Evolutionary conservation across 2,888 invertebrate genomes (phyloP).

Genomic region (Sthenelais limicola): DNA sequence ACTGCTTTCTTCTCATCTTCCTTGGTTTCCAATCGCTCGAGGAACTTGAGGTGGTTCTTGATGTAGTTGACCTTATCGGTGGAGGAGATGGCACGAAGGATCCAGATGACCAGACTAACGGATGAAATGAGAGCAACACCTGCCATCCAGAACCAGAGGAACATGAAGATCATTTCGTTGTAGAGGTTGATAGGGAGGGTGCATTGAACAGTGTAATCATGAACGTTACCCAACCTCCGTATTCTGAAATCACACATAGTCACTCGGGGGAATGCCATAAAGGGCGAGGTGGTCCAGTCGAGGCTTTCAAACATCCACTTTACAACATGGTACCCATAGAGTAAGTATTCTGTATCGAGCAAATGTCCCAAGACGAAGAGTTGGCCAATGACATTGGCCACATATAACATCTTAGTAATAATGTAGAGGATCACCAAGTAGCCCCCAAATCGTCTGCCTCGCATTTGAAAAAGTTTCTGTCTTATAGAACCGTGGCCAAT

Average conservation of each 20-base stretch:
- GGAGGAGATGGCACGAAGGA: slow-evolving; percentile 31
- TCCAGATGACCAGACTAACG: slow-evolving; percentile 47
- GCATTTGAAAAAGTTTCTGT: no score
- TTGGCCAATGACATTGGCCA: slow-evolving; percentile 72
- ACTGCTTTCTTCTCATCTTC: slow-evolving; percentile 12
- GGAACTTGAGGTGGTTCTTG: slow-evolving; percentile 23
- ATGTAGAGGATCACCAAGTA: slow-evolving; percentile 73
- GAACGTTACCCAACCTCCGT: slow-evolving; percentile 67
- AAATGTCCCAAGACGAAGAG: slow-evolving; percentile 73
- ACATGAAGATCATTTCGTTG: slow-evolving; percentile 72
- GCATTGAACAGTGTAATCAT: slow-evolving; percentile 55
- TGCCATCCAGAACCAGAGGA: slow-evolving; percentile 72
- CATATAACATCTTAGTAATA: slow-evolving; percentile 71
- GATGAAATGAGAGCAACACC: slow-evolving; percentile 58
- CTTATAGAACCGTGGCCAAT: background rate
- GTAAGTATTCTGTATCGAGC: slow-evolving; percentile 68
- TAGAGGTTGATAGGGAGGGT: slow-evolving; percentile 54
- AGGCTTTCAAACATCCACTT: slow-evolving; percentile 66
- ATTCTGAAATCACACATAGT: slow-evolving; percentile 71
- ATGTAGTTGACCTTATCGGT: slow-evolving; percentile 36
- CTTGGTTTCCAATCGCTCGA: slow-evolving; percentile 3
- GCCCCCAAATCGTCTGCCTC: slow-evolving; percentile 74
- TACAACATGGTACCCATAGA: slow-evolving; percentile 63
- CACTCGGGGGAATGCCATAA: slow-evolving; percentile 66
- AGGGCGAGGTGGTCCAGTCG: slow-evolving; percentile 65